phyloP scores from a whole-genome alignment of 2,888 invertebrate species.

The Baccha elongata region DNA sequence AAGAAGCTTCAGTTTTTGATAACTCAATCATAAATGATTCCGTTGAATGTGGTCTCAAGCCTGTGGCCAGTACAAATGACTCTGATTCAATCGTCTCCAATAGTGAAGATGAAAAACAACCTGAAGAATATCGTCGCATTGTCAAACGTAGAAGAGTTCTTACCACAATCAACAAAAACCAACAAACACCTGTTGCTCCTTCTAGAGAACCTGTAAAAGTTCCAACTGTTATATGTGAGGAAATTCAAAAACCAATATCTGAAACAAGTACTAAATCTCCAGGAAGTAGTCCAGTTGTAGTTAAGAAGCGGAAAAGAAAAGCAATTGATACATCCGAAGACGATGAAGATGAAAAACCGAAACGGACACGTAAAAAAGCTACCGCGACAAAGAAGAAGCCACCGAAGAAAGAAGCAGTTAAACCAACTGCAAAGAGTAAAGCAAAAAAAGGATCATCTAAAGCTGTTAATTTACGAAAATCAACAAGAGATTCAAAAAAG shows the following conservation, averaged over 20 bases:
- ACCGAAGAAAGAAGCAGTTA: neutral
- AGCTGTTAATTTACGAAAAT: neutral
- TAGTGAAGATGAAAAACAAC: slow-evolving; percentile 86
- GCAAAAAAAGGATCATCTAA: slow-evolving; percentile 1
- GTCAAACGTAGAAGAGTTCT: slow-evolving; percentile 84
- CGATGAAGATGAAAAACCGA: slow-evolving; percentile 70
- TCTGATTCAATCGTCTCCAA: slow-evolving; percentile 88
- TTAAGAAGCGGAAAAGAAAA: slow-evolving; percentile 30
- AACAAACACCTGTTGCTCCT: slow-evolving; percentile 1
- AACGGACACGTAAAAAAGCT: slow-evolving; percentile 70
- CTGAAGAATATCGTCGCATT: slow-evolving; percentile 84
- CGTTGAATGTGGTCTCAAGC: neutral
- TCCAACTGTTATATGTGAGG: neutral
- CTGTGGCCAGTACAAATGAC: slow-evolving; percentile 81
- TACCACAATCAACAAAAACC: slow-evolving; percentile 53
- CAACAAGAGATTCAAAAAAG: slow-evolving; percentile 16
- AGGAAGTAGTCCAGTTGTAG: slow-evolving; percentile 19
- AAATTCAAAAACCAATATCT: neutral
- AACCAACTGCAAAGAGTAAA: slow-evolving; percentile 19
- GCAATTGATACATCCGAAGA: slow-evolving; percentile 74
- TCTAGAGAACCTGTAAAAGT: neutral
- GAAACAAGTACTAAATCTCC: neutral
- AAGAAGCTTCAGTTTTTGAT: neutral
- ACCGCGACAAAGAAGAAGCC: slow-evolving; percentile 68
- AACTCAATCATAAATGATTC: neutral